Evolutionary conservation across 2,797 vertebrate species (phyloP).

Genomic region (Enteromius unitaeniatus): DNA sequence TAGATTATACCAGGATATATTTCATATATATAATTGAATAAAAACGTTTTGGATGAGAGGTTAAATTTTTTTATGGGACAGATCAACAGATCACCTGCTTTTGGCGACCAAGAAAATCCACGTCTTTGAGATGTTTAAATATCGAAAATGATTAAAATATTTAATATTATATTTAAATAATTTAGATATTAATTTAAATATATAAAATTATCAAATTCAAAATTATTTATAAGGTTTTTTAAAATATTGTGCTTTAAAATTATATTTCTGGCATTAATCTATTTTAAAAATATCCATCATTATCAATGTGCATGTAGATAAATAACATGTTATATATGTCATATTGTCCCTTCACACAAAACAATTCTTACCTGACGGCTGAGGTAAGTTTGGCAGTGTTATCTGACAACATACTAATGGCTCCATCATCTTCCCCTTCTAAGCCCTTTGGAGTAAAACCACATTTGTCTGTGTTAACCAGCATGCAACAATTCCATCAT

Average conservation of each 20-base stretch:
- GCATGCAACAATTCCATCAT: constrained; percentile 1
- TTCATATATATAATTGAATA: background rate
- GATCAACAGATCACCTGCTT: background rate
- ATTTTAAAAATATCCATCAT: background rate
- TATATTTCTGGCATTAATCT: background rate
- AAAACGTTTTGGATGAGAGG: background rate
- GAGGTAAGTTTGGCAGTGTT: constrained; percentile 98
- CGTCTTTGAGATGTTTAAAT: background rate
- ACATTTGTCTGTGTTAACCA: constrained; percentile 28
- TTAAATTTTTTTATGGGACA: background rate
- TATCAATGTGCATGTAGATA: background rate
- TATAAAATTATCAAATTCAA: background rate
- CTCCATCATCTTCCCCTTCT: constrained; percentile 97
- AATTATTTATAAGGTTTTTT: background rate
- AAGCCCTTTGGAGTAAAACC: constrained; percentile 74
- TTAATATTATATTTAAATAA: background rate
- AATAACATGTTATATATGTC: background rate
- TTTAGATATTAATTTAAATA: background rate
- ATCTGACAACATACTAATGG: constrained; percentile 98
- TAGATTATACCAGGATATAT: constrained; percentile 11
- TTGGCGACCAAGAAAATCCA: background rate
- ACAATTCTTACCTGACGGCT: constrained; percentile 86
- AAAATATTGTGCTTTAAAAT: background rate
- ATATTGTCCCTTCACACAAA: background rate
- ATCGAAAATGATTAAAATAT: background rate